Conservation (phyloP, 2,113 vertebrate species). For the Sinocyclocheilus maitianheensis region DNA sequence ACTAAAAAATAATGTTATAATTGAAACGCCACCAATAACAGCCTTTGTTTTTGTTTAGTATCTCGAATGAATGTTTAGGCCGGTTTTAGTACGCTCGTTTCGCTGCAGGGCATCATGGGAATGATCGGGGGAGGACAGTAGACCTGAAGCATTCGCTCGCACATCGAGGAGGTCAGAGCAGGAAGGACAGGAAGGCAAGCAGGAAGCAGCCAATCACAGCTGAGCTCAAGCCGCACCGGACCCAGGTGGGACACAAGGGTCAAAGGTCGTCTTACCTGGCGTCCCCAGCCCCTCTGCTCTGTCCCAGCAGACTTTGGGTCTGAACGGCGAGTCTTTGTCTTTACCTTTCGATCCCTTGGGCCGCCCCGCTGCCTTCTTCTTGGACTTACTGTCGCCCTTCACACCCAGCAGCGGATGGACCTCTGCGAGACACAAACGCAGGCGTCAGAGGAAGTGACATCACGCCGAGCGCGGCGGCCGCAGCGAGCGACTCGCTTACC, state of each 20-base stretch:
- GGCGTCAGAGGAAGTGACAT: too few species aligned
- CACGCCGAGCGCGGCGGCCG: too few species aligned
- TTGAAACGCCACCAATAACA: too few species aligned
- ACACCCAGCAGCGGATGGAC: conserved; percentile 97
- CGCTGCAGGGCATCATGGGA: conserved; percentile 1
- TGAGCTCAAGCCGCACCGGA: conserved; percentile 65
- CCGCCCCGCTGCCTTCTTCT: conserved; percentile 98
- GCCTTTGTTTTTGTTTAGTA: not conserved
- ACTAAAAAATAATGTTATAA: not conserved
- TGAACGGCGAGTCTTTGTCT: conserved; percentile 99
- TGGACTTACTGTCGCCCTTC: conserved; percentile 98
- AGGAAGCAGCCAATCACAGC: conserved; percentile 64
- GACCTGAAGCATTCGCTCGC: not conserved
- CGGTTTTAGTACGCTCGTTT: too few species aligned
- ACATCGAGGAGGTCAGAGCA: conserved; percentile 70
- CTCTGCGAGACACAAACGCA: conserved; percentile 71
- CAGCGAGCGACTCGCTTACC: conserved; percentile 68
- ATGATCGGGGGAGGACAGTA: not conserved
- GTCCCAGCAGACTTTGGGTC: conserved; percentile 94
- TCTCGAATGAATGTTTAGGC: not conserved
- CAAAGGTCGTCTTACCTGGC: conserved; percentile 84
- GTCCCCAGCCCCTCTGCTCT: conserved; percentile 91
- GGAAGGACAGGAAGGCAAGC: conserved; percentile 75
- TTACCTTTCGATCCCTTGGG: conserved; percentile 99
- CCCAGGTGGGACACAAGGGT: conserved; percentile 71